phyloP scores from a whole-genome alignment of 2,113 vertebrate species.

The Solea solea region DNA sequence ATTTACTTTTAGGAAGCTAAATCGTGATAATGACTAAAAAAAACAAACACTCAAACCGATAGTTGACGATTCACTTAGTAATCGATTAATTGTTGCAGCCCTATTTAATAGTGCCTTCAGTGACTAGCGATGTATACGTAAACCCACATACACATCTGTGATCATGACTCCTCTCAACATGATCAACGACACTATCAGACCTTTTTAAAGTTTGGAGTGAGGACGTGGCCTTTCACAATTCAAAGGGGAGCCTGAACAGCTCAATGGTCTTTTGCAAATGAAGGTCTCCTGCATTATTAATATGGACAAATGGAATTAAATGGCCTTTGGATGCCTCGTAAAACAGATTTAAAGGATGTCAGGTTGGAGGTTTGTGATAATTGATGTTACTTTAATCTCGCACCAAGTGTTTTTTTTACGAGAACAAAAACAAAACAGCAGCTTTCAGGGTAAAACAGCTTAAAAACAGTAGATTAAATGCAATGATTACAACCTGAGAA shows the following conservation, averaged over 20 bases:
- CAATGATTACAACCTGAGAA: too few relatives aligned
- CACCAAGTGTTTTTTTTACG: slow-evolving; percentile 4
- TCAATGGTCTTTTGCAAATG: slow-evolving; percentile 19
- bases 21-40: too few relatives aligned
- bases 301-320: slow-evolving; percentile 46
- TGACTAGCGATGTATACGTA: too few relatives aligned
- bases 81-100: too few relatives aligned
- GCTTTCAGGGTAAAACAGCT: background rate
- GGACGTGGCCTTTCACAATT: slow-evolving; percentile 5
- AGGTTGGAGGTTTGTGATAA: slow-evolving; percentile 16
- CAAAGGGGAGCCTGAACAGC: slow-evolving; percentile 19
- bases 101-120: too few relatives aligned
- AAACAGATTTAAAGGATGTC: slow-evolving; percentile 30
- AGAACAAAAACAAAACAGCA: background rate
- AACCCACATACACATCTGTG: too few relatives aligned
- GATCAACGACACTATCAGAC: too few relatives aligned
- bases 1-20: too few relatives aligned
- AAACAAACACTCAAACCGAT: too few relatives aligned
- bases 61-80: too few relatives aligned
- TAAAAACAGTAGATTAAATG: background rate
- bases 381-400: slow-evolving; percentile 19
- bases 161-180: too few relatives aligned
- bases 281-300: slow-evolving; percentile 56
- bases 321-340: slow-evolving; percentile 36
- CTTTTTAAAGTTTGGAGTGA: background rate